Evolutionary conservation across 1,140 invertebrate genomes (phyloP), one percentile per base, ranked within the genome.

Genomic region (Uloborus diversus): DNA sequence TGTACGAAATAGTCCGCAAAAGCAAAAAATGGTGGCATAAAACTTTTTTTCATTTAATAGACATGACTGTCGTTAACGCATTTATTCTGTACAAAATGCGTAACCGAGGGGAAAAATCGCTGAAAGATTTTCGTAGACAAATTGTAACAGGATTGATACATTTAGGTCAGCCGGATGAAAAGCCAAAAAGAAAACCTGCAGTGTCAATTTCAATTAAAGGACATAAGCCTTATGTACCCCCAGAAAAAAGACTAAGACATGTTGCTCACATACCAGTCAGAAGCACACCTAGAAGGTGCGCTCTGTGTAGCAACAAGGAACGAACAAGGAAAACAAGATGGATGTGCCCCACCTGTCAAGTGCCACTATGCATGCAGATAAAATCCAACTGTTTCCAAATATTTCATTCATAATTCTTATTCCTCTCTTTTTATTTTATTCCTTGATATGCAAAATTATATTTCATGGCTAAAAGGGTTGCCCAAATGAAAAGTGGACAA

Each of bases 1-100:
- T 61, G 3, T 61, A 61, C n/a, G 30, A 61, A 61, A 61, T 61
- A 27, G 57, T 27, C n/a, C 25, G 57, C 5, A 27, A 32, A 61
- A 61, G 57, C n/a, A 28, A 27, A 61, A 61, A 61, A 28, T 61
- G 57, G 57, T 61, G 57, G 25, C 57, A 61, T 5, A 61, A 27
- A 27, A 61, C 20, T 32, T 61, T 61, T 61, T 61, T 61, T 61
- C 57, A 61, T 61, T 28, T 61, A 7, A 27, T 61, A 61, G 57
- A 61, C 30, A 27, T 61, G 13, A 28, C 25, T 61, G 25, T 61
- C 3, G n/a, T 61, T 27, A 61, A 61, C 30, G 25, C 57, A 7
- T 61, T 13, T 61, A 61, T 61, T 27, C 4, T 61, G 25, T 20
- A 61, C 30, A 28, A 27, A 61, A 28, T 61, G n/a, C 4, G 49